phyloP scores from a whole-genome alignment of 2,797 vertebrate species.

The Melanotaenia trifasciata region DNA sequence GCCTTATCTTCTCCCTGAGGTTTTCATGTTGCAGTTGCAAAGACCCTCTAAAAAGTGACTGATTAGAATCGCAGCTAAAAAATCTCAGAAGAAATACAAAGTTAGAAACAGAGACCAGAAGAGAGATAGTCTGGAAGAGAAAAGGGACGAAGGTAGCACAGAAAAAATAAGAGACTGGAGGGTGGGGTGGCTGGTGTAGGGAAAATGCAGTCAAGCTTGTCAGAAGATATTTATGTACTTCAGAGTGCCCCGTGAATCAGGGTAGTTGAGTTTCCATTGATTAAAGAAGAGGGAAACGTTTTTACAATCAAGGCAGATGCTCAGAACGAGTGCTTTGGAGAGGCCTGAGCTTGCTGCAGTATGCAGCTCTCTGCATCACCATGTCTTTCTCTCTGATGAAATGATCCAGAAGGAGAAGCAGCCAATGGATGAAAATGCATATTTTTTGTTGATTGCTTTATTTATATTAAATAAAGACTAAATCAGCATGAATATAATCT shows the following conservation, averaged over 20 bases:
- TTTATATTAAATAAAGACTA: background rate
- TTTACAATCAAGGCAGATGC: conserved; percentile 79
- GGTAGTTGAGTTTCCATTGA: conserved; percentile 81
- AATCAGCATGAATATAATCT: conserved; percentile 14
- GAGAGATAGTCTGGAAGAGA: conserved; percentile 27
- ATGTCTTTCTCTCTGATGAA: conserved; percentile 36
- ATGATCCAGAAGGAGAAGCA: conserved; percentile 23
- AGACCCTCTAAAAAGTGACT: conserved; percentile 61
- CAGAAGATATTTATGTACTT: conserved; percentile 82
- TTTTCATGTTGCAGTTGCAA: conserved; percentile 61
- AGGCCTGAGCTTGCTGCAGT: conserved; percentile 61
- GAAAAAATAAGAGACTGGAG: conserved; percentile 32
- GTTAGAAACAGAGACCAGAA: conserved; percentile 12
- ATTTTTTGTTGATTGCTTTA: conserved; percentile 8
- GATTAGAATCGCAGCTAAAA: conserved; percentile 63
- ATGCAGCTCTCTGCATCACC: conserved; percentile 31
- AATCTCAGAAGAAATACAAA: conserved; percentile 39
- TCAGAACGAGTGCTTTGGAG: conserved; percentile 65
- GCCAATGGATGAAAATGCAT: conserved; percentile 18
- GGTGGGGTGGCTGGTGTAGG: conserved; percentile 15
- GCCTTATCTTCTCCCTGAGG: conserved; percentile 62
- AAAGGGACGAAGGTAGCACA: conserved; percentile 36
- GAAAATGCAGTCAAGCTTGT: conserved; percentile 71
- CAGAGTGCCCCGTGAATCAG: conserved; percentile 77
- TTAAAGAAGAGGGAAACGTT: conserved; percentile 83